Percentiles rank a stretch among this genome's conserved stretches.
Evolutionary conservation across 2,113 vertebrate species (phyloP).

Genomic region (Gavialis gangeticus): DNA sequence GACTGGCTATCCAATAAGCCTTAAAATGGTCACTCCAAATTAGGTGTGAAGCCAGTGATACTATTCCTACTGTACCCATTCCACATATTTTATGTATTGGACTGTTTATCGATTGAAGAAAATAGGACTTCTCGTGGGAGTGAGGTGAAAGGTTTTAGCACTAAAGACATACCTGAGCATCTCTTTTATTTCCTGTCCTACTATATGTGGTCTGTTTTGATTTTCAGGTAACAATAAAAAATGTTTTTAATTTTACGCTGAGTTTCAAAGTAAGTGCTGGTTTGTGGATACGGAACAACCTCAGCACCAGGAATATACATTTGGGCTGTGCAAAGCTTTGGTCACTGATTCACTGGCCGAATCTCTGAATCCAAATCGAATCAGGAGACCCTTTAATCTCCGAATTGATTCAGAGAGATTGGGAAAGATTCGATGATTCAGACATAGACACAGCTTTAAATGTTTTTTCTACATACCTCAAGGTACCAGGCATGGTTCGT

Average conservation of each 20-base stretch:
- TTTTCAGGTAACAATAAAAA: background rate
- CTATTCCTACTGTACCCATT: rapidly evolving
- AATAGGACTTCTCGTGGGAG: background rate
- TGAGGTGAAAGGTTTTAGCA: background rate
- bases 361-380: too few species aligned
- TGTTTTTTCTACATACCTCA: too few species aligned
- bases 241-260: background rate
- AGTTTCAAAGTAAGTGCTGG: background rate
- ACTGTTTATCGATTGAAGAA: background rate
- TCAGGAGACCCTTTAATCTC: too few species aligned
- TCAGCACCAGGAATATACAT: background rate
- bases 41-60: background rate
- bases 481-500: too few species aligned
- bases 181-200: background rate
- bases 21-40: background rate
- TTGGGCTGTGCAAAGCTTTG: too few species aligned
- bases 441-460: too few species aligned
- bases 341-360: too few species aligned
- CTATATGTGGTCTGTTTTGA: background rate
- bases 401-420: too few species aligned
- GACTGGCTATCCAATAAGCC: background rate
- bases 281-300: background rate
- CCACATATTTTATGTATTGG: background rate
- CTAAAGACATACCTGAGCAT: background rate
- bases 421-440: too few species aligned